phyloP scores from a whole-genome alignment of 2,888 invertebrate genomes.

The Netelia inedita region DNA sequence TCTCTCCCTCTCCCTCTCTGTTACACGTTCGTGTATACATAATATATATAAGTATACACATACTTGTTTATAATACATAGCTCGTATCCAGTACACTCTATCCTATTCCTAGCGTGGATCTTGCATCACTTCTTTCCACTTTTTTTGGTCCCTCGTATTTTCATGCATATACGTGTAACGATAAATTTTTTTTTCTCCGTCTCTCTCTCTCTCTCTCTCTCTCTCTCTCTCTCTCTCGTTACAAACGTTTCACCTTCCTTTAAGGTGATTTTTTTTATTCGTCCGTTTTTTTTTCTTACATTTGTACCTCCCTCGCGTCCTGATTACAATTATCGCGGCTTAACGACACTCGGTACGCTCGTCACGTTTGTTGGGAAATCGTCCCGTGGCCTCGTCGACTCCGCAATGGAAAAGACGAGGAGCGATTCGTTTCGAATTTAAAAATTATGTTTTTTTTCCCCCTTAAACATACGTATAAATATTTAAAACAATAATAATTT shows the following conservation, averaged over 20 bases:
- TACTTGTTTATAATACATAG: conserved; percentile 3
- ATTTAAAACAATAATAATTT: no score
- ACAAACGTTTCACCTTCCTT: not conserved
- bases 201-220: not conserved
- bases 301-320: conserved; percentile 35
- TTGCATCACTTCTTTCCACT: conserved; percentile 59
- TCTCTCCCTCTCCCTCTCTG: conserved; percentile 14
- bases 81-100: not conserved
- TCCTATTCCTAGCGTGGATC: conserved; percentile 8
- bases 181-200: not conserved
- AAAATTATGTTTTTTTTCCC: not conserved
- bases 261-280: not conserved
- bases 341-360: conserved; percentile 33
- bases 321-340: conserved; percentile 76
- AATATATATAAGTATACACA: not conserved
- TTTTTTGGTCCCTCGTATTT: conserved; percentile 42
- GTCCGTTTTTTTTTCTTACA: not conserved
- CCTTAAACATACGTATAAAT: no score
- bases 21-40: conserved; percentile 24
- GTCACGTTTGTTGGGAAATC: conserved; percentile 30
- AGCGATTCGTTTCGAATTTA: not conserved
- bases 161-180: not conserved
- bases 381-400: conserved; percentile 23
- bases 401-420: no score
- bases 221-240: not conserved